Evolutionary conservation across 2,888 invertebrate genomes (phyloP).

Genomic region (Caenorhabditis plicata): DNA sequence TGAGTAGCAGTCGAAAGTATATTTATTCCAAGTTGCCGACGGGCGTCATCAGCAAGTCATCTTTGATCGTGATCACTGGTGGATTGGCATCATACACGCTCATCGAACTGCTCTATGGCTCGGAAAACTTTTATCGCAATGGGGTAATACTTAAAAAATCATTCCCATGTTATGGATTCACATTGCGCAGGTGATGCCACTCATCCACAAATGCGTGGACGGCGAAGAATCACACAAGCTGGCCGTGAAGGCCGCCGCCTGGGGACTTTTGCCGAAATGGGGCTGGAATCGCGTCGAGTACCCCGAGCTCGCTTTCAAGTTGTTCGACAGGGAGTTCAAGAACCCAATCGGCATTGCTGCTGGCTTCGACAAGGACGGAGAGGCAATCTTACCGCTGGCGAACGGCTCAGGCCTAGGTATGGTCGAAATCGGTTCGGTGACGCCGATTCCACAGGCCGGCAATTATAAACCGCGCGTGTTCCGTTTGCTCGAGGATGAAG

Average conservation of each 20-base stretch:
- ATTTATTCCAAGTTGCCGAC: constrained; percentile 47
- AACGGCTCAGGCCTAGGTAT: constrained; percentile 82
- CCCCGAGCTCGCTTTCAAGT: constrained; percentile 49
- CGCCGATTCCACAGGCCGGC: constrained; percentile 87
- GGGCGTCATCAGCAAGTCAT: constrained; percentile 43
- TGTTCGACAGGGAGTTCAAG: constrained; percentile 72
- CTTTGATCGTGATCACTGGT: constrained; percentile 28
- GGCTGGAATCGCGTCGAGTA: constrained; percentile 57
- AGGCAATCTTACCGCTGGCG: constrained; percentile 31
- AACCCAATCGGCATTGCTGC: constrained; percentile 95
- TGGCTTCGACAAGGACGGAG: constrained; percentile 83
- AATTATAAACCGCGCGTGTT: constrained; percentile 92
- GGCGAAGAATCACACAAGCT: constrained; percentile 57
- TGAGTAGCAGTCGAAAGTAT: constrained; percentile 6
- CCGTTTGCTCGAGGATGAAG: constrained; percentile 80
- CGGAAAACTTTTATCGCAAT: constrained; percentile 56
- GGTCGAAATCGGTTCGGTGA: constrained; percentile 86
- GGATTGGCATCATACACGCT: constrained; percentile 39
- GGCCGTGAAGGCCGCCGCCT: constrained; percentile 53
- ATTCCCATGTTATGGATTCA: not conserved
- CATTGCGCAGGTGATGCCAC: constrained; percentile 48
- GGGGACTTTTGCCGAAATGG: constrained; percentile 53
- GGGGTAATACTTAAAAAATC: constrained; percentile 7
- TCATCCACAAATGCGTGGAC: constrained; percentile 53
- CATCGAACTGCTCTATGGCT: constrained; percentile 47